phyloP scores from a whole-genome alignment of 2,113 vertebrate species.

The Ochotona princeps region DNA sequence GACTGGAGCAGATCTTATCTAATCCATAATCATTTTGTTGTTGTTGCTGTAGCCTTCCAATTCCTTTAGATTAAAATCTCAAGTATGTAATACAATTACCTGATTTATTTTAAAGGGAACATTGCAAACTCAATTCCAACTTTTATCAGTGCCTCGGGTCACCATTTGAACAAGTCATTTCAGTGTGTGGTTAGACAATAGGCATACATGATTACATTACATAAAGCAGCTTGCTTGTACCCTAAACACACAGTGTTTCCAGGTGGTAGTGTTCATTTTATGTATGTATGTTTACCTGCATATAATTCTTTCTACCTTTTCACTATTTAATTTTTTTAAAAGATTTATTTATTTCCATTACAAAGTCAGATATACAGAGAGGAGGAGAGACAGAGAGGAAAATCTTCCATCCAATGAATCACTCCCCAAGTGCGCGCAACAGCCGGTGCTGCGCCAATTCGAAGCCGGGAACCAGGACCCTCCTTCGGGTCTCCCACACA shows the following conservation, averaged over 20 bases:
- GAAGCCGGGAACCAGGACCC: no score
- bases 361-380: no score
- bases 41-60: background rate
- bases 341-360: no score
- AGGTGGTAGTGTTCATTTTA: background rate
- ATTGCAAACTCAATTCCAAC: background rate
- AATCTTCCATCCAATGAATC: no score
- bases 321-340: background rate
- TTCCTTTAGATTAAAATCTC: constrained; percentile 4
- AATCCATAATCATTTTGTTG: background rate
- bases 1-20: background rate
- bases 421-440: no score
- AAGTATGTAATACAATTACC: background rate
- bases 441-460: no score
- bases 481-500: no score
- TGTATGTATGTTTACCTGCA: background rate
- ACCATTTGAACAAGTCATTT: background rate
- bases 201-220: background rate
- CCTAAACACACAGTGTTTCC: background rate
- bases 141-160: background rate
- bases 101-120: background rate
- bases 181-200: background rate
- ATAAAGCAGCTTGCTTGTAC: background rate
- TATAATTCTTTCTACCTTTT: constrained; percentile 4
- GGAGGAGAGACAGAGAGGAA: no score